These are phyloP conservation scores for Stegastes partitus DNA, from an alignment of 2,113 vertebrate genomes.

Conservation along the genomic window DNA sequence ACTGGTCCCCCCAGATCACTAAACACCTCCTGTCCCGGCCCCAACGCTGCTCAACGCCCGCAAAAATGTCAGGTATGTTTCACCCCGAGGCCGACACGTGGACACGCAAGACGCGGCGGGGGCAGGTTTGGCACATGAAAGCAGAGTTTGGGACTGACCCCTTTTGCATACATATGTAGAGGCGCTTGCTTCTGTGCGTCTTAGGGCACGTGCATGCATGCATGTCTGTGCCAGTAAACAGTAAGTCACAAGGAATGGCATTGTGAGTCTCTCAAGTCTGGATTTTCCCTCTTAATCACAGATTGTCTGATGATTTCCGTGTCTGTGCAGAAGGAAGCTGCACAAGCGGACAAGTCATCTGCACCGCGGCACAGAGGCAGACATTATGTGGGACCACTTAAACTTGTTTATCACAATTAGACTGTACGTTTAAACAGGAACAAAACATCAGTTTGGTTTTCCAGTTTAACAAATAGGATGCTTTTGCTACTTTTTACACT, in stretches of 20 bases:
- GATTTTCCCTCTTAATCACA: slow-evolving; percentile 76
- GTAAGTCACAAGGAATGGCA: slow-evolving; percentile 60
- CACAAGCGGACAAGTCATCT: not conserved
- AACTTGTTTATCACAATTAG: no score
- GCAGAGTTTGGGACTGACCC: slow-evolving; percentile 9
- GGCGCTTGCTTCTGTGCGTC: not conserved
- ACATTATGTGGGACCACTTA: no score
- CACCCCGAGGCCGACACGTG: not conserved
- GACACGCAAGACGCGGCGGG: not conserved
- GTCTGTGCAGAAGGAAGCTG: slow-evolving; percentile 46
- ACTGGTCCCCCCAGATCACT: slow-evolving; percentile 31
- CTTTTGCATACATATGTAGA: not conserved
- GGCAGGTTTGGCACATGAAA: not conserved
- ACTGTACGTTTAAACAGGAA: no score
- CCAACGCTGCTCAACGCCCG: not conserved
- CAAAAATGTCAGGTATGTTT: slow-evolving; percentile 69
- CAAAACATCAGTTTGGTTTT: no score
- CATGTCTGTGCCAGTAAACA: slow-evolving; percentile 33
- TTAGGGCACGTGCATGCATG: slow-evolving; percentile 2
- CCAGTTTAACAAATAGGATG: no score
- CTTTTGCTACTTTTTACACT: no score
- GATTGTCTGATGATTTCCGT: slow-evolving; percentile 59
- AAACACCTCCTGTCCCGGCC: slow-evolving; percentile 13
- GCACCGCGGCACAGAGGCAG: not conserved
- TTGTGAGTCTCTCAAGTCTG: slow-evolving; percentile 60